A percentile compares a stretch with the other conserved stretches of the same genome.
Conservation (phyloP, 2,797 vertebrate genomes). For the Pogonophryne albipinna region DNA sequence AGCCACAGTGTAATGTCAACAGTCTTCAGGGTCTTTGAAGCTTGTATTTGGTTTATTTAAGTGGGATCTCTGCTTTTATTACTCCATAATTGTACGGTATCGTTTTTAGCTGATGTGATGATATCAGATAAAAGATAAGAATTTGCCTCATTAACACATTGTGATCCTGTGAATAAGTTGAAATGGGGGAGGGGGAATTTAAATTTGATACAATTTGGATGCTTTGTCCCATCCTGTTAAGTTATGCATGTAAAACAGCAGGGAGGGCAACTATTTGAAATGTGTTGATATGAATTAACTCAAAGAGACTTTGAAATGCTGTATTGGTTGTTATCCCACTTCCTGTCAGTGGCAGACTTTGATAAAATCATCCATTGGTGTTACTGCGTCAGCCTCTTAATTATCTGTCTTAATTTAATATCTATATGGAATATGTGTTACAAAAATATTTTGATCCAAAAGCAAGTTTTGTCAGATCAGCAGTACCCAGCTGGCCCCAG, state of each 20-base stretch:
- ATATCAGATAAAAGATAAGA: conserved; percentile 6
- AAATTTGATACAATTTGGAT: conserved; percentile 31
- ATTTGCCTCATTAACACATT: conserved; percentile 18
- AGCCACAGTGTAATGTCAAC: conserved; percentile 25
- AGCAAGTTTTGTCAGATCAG: not conserved
- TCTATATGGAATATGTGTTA: conserved; percentile 7
- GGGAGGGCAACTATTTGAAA: conserved; percentile 27
- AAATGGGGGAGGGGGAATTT: conserved; percentile 21
- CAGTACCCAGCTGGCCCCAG: not conserved
- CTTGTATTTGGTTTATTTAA: conserved; percentile 34
- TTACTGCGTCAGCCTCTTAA: not conserved
- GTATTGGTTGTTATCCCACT: not conserved
- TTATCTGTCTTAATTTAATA: not conserved
- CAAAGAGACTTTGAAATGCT: conserved; percentile 34
- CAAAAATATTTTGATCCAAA: conserved; percentile 5
- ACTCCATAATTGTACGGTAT: conserved; percentile 13
- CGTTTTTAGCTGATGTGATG: conserved; percentile 20
- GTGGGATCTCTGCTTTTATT: conserved; percentile 11
- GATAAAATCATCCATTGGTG: conserved; percentile 4
- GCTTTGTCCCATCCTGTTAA: conserved; percentile 17
- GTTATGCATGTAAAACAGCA: conserved; percentile 49
- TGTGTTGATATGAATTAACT: conserved; percentile 27
- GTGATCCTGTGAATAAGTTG: conserved; percentile 22
- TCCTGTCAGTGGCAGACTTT: conserved; percentile 6
- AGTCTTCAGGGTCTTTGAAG: conserved; percentile 18